Percentiles rank a stretch among this genome's conserved stretches.
Conservation (phyloP, 92 coral and sea anemone genomes). For the Actinostola sp. region DNA sequence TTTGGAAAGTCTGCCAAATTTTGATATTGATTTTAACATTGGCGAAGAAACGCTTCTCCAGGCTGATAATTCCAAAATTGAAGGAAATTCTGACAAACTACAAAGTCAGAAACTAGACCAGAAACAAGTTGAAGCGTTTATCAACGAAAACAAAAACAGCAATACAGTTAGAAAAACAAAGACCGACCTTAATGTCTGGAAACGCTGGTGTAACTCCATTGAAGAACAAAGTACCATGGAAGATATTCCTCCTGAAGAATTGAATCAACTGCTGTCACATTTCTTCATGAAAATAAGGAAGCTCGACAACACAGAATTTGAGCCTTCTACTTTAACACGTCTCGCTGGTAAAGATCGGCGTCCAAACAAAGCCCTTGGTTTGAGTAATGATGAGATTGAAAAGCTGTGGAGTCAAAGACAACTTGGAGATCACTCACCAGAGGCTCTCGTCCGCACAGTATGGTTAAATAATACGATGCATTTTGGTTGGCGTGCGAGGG, state of each 20-base stretch:
- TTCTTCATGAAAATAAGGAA: conserved; percentile 22
- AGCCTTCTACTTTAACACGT: conserved; percentile 15
- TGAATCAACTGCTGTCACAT: conserved; percentile 6
- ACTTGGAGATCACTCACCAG: conserved; percentile 36
- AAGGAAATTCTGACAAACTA: too few species aligned
- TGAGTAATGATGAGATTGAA: conserved; percentile 29
- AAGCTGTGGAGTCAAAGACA: conserved; percentile 45
- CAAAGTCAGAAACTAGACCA: too few species aligned
- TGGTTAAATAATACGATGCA: conserved; percentile 62
- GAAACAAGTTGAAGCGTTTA: neutral
- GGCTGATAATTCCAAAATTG: too few species aligned
- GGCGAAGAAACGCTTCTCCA: too few species aligned
- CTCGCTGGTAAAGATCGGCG: neutral
- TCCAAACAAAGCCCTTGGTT: conserved; percentile 27
- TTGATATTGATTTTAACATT: too few species aligned
- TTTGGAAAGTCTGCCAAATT: too few species aligned
- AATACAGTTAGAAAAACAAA: too few species aligned
- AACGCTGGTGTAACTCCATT: conserved; percentile 18
- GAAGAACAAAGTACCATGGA: conserved; percentile 19
- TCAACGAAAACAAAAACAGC: conserved; percentile 19
- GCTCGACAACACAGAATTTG: conserved; percentile 8
- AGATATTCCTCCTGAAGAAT: conserved; percentile 18
- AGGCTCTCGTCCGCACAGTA: conserved; percentile 27
- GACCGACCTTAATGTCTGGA: conserved; percentile 22
- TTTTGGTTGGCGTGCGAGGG: conserved; percentile 58